Evolutionary conservation across 2,113 vertebrate genomes (phyloP).

Genomic region (Misgurnus mizolepis): DNA sequence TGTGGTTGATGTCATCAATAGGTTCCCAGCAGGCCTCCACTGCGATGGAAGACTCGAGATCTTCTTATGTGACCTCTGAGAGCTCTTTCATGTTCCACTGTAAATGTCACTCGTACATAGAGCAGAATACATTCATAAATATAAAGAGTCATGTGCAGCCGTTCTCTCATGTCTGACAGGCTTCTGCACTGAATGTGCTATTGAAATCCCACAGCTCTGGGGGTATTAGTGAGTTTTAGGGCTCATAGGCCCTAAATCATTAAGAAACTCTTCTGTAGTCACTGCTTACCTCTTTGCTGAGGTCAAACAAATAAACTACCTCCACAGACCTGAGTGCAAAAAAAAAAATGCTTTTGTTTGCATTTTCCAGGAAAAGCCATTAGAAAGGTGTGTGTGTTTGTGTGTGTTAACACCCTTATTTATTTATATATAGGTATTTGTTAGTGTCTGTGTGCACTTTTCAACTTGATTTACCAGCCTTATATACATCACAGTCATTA

Average conservation of each 20-base stretch:
- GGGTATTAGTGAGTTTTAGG: conserved; percentile 56
- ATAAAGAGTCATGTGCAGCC: neutral
- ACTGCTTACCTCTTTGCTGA: conserved; percentile 58
- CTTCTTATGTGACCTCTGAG: conserved; percentile 52
- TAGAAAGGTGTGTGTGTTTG: neutral
- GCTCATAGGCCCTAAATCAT: conserved; percentile 60
- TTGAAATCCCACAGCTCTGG: conserved; percentile 56
- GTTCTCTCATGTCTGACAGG: conserved; percentile 12
- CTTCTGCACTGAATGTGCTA: conserved; percentile 6
- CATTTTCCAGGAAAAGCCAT: conserved; percentile 5
- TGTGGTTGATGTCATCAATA: conserved; percentile 51
- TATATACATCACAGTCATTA: conserved; percentile 52
- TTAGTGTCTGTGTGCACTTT: conserved; percentile 26
- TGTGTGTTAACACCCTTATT: neutral
- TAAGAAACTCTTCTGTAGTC: conserved; percentile 59
- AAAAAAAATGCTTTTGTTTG: conserved; percentile 20
- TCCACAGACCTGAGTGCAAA: conserved; percentile 15
- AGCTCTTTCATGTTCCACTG: conserved; percentile 49
- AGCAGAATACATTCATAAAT: conserved; percentile 20
- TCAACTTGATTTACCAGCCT: conserved; percentile 48
- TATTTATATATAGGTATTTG: conserved; percentile 41
- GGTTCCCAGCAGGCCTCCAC: conserved; percentile 51
- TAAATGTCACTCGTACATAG: conserved; percentile 53
- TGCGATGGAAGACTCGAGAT: conserved; percentile 35
- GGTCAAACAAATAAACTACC: conserved; percentile 42